Percentiles rank a stretch among this genome's conserved stretches.
These are phyloP conservation scores for Smutsia gigantea DNA, from an alignment of 2,797 vertebrate species.

Conservation along the genomic window DNA sequence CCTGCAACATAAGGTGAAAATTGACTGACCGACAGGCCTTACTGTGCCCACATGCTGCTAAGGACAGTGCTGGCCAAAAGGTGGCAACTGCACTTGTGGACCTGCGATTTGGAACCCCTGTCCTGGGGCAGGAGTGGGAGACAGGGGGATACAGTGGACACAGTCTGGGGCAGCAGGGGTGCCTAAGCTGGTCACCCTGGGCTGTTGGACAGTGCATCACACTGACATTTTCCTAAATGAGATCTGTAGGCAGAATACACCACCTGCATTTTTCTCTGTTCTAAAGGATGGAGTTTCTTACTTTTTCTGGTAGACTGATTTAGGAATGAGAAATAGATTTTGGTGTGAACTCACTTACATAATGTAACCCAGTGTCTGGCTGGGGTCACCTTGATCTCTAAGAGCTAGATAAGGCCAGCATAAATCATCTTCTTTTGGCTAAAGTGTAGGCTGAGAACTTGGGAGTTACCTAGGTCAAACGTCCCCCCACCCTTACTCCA, in stretches of 20 bases:
- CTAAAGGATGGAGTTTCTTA: constrained; percentile 6
- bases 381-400: background rate
- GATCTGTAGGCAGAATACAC: background rate
- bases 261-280: background rate
- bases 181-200: background rate
- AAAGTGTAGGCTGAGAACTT: background rate
- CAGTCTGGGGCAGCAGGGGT: background rate
- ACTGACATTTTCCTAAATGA: background rate
- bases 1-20: background rate
- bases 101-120: background rate
- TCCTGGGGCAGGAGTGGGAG: background rate
- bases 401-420: background rate
- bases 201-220: background rate
- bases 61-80: background rate
- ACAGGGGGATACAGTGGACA: background rate
- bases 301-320: background rate
- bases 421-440: background rate
- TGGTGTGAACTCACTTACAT: background rate
- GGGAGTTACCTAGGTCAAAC: no score
- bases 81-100: background rate
- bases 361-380: background rate
- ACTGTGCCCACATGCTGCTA: background rate
- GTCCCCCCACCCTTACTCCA: background rate
- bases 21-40: background rate
- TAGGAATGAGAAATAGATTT: constrained; percentile 44